Evolutionary conservation across 2,888 invertebrate genomes (phyloP).

Genomic region (Rhynchonema sp.): DNA sequence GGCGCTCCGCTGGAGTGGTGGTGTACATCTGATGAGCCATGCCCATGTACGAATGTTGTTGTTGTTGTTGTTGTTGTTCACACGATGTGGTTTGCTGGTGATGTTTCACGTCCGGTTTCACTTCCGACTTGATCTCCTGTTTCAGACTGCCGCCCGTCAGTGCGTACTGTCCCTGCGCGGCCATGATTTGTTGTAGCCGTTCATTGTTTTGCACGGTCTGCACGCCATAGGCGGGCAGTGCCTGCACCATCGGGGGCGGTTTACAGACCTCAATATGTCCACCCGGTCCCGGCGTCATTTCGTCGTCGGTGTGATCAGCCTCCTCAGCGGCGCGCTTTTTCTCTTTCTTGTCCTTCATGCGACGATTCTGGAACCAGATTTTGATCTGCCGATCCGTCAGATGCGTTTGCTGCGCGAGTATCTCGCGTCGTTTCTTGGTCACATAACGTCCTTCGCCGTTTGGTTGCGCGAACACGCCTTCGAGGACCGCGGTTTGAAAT

Average conservation of each 20-base stretch:
- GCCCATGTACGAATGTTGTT: too few relatives aligned
- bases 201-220: neutral
- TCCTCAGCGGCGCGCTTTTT: constrained; percentile 26
- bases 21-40: too few relatives aligned
- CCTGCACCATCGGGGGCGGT: neutral
- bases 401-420: constrained; percentile 82
- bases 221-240: neutral
- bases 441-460: constrained; percentile 79
- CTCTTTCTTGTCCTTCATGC: constrained; percentile 98
- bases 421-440: constrained; percentile 94
- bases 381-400: constrained; percentile 89
- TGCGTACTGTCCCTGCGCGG: too few relatives aligned
- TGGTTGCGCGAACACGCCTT: constrained; percentile 92
- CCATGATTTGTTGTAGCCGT: too few relatives aligned
- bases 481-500: constrained; percentile 86
- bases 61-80: neutral
- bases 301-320: constrained; percentile 10
- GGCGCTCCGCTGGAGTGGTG: too few relatives aligned
- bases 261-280: neutral
- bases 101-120: neutral
- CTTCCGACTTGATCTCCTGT: neutral
- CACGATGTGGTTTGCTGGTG: neutral
- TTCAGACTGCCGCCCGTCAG: too few relatives aligned
- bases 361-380: constrained; percentile 97
- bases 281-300: neutral